Evolutionary conservation across 2,113 vertebrate genomes (phyloP).

Genomic region (Rhynchomys soricoides): DNA sequence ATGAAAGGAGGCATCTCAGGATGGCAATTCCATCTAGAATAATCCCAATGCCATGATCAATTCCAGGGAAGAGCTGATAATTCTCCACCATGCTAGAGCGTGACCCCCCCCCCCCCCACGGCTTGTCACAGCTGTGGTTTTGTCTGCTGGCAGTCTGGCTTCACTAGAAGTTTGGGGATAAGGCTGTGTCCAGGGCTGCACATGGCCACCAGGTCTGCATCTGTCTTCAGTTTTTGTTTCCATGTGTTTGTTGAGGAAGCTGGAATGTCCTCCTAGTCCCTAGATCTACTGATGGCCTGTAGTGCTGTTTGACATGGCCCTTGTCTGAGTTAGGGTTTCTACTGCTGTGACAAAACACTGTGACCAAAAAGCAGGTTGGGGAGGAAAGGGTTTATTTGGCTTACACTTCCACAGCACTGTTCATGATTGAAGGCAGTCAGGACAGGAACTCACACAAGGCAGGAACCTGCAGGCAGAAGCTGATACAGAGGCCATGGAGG

Average conservation of each 20-base stretch:
- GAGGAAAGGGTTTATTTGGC: not conserved
- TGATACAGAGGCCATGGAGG: not conserved
- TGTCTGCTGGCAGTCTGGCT: accelerated
- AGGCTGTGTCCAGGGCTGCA: no score
- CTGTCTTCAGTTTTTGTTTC: not conserved
- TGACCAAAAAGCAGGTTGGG: not conserved
- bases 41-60: not conserved
- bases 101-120: not conserved
- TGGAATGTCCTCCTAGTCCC: no score
- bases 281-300: not conserved
- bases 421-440: not conserved
- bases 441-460: not conserved
- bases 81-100: not conserved
- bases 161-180: not conserved
- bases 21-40: not conserved
- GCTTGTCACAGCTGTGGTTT: not conserved
- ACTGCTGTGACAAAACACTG: not conserved
- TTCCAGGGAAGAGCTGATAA: not conserved
- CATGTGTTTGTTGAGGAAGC: no score
- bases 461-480: not conserved
- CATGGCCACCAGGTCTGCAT: no score
- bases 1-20: no score
- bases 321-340: not conserved
- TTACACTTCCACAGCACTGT: not conserved
- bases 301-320: no score